Percentiles rank a stretch among this genome's conserved stretches.
Conservation (phyloP, 2,888 invertebrate genomes). For the Lycocerus yunnanus region DNA sequence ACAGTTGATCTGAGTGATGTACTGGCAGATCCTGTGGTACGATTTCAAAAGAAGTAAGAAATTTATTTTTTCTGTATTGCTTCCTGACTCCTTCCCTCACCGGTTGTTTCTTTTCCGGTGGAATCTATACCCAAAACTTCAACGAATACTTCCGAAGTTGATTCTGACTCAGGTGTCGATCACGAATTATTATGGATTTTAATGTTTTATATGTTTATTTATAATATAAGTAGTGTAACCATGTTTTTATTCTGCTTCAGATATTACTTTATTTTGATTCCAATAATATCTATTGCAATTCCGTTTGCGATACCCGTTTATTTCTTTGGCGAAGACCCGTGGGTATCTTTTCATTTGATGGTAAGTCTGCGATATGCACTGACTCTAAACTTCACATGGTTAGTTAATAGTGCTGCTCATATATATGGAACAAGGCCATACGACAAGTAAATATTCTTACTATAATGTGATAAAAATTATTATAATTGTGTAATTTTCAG, state of each 20-base stretch:
- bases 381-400: constrained; percentile 86
- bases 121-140: no score
- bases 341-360: constrained; percentile 76
- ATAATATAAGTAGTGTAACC: no score
- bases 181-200: no score
- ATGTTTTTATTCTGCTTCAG: constrained; percentile 58
- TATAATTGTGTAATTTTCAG: constrained; percentile 54
- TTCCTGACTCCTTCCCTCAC: no score
- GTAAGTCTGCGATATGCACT: constrained; percentile 77
- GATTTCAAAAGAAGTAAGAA: constrained; percentile 82
- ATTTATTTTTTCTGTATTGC: neutral
- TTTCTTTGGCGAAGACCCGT: constrained; percentile 75
- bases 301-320: constrained; percentile 79
- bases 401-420: constrained; percentile 92
- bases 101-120: no score
- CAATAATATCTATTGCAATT: constrained; percentile 64
- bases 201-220: no score
- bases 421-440: constrained; percentile 90
- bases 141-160: no score
- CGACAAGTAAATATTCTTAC: constrained; percentile 67
- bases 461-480: neutral
- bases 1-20: constrained; percentile 85
- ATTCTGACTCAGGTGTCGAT: no score
- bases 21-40: constrained; percentile 79
- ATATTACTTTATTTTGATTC: constrained; percentile 76